phyloP scores from a whole-genome alignment of 53 echinoderm and acorn worm species.

The Henricia sp. region DNA sequence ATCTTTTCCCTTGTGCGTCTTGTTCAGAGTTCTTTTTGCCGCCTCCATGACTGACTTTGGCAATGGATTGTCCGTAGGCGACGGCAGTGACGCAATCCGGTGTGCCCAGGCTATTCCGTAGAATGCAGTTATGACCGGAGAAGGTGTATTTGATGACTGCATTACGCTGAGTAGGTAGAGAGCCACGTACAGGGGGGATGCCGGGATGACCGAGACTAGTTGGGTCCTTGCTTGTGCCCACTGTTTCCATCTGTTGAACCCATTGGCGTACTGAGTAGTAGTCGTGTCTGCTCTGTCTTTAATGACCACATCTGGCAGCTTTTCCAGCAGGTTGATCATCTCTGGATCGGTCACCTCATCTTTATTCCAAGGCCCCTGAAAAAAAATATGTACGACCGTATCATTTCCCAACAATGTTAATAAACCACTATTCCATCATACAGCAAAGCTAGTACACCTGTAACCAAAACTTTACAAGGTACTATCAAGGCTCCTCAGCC shows the following conservation, averaged over 20 bases:
- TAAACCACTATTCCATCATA: too few relatives aligned
- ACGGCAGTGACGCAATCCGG: not conserved
- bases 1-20: not conserved
- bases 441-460: too few relatives aligned
- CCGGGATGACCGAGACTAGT: conserved; percentile 23
- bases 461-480: too few relatives aligned
- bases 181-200: conserved; percentile 18
- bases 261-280: not conserved
- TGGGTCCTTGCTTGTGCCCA: conserved; percentile 10
- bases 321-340: not conserved
- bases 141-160: conserved; percentile 15
- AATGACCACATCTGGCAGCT: not conserved
- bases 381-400: not conserved
- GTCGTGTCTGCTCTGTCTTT: conserved; percentile 12
- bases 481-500: too few relatives aligned
- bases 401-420: too few relatives aligned
- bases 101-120: conserved; percentile 43
- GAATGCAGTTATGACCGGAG: conserved; percentile 24
- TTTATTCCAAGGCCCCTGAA: not conserved
- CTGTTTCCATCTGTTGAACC: not conserved
- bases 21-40: conserved; percentile 8
- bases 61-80: conserved; percentile 11
- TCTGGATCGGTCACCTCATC: not conserved
- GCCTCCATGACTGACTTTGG: conserved; percentile 20
- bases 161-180: conserved; percentile 21